These are phyloP conservation scores for Trachelus iudaicus DNA, from an alignment of 2,888 invertebrate genomes.

Conservation along the genomic window DNA sequence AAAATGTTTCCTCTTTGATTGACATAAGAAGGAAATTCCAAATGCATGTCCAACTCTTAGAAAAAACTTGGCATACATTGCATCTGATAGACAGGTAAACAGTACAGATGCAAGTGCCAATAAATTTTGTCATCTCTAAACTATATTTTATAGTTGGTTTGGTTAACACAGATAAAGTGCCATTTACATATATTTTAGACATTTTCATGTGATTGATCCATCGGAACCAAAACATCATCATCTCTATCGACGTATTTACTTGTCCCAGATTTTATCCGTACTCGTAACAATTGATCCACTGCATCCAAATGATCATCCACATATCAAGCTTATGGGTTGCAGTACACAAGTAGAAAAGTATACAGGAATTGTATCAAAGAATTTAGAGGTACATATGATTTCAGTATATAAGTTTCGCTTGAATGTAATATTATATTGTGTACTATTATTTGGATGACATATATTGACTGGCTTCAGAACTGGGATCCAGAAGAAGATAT, in stretches of 20 bases:
- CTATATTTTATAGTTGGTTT: not conserved
- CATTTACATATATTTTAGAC: slow-evolving; percentile 34
- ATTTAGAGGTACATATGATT: slow-evolving; percentile 39
- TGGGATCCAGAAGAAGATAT: slow-evolving; percentile 49
- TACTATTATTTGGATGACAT: not conserved
- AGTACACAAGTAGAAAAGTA: slow-evolving; percentile 46
- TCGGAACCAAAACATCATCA: slow-evolving; percentile 53
- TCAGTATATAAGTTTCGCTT: not conserved
- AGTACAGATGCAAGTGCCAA: slow-evolving; percentile 6
- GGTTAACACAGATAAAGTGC: not conserved
- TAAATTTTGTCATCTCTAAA: slow-evolving; percentile 3
- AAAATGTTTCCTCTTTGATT: slow-evolving; percentile 36
- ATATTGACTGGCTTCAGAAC: slow-evolving; percentile 33
- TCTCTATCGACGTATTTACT: slow-evolving; percentile 54
- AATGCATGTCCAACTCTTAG: slow-evolving; percentile 40
- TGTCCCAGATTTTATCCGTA: slow-evolving; percentile 51
- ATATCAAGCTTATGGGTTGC: slow-evolving; percentile 55
- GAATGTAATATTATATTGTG: not conserved
- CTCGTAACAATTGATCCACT: slow-evolving; percentile 50
- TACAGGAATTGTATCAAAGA: slow-evolving; percentile 40
- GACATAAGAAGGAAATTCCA: slow-evolving; percentile 42
- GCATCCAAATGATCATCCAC: slow-evolving; percentile 43
- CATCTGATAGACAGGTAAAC: slow-evolving; percentile 54
- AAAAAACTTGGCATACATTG: slow-evolving; percentile 46
- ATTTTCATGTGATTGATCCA: slow-evolving; percentile 60